These are phyloP conservation scores for Popillia japonica DNA, from an alignment of 1,140 invertebrate species.

Conservation along the genomic window DNA sequence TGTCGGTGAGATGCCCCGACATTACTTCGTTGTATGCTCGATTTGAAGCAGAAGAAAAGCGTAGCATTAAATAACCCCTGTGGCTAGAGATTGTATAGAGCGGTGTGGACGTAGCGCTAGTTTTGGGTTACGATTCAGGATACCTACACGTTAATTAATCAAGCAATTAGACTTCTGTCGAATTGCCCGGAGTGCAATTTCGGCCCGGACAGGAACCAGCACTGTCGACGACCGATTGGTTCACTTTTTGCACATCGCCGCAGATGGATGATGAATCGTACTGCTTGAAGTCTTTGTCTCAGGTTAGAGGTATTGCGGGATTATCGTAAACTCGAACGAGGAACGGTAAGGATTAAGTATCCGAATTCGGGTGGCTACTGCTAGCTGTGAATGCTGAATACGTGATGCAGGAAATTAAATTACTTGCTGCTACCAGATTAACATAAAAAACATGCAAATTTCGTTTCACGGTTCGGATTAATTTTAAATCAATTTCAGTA, in stretches of 20 bases:
- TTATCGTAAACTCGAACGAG: background rate
- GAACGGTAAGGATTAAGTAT: background rate
- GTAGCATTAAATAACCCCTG: slow-evolving; percentile 26
- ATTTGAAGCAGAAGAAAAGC: background rate
- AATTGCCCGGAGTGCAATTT: slow-evolving; percentile 29
- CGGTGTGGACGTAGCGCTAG: background rate
- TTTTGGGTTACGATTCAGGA: slow-evolving; percentile 1
- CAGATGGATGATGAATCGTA: slow-evolving; percentile 29
- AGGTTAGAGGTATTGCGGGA: background rate
- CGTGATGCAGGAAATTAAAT: slow-evolving; percentile 23
- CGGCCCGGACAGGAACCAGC: background rate
- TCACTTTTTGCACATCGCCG: slow-evolving; percentile 1
- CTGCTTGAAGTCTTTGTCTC: background rate
- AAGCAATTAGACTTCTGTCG: slow-evolving; percentile 26
- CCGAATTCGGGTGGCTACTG: background rate
- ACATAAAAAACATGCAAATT: slow-evolving; percentile 28
- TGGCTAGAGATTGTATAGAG: background rate
- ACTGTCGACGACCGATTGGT: background rate
- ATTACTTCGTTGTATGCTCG: background rate
- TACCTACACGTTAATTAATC: slow-evolving; percentile 23
- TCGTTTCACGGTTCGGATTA: slow-evolving; percentile 5
- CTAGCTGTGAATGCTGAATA: background rate
- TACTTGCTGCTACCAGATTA: background rate
- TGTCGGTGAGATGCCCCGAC: background rate
- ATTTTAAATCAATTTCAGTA: slow-evolving; percentile 12